phyloP scores from a whole-genome alignment of 2,113 vertebrate genomes.

The Patagioenas fasciata region DNA sequence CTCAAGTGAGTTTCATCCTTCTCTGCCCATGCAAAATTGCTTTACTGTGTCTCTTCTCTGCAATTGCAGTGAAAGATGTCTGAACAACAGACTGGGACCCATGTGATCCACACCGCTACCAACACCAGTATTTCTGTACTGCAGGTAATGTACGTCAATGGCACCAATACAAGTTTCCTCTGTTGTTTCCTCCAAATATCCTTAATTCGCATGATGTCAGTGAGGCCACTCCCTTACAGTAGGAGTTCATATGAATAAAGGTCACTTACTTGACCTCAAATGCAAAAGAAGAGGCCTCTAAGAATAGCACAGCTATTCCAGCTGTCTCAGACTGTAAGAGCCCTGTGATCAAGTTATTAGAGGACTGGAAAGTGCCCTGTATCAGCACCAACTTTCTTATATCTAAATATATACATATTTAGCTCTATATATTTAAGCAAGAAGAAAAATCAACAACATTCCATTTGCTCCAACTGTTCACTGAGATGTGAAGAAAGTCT shows the following conservation, averaged over 20 bases:
- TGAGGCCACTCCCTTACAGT: not conserved
- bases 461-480: not conserved
- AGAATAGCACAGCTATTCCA: not conserved
- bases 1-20: not conserved
- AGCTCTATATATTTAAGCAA: not conserved
- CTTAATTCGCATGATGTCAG: not conserved
- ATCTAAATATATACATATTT: not conserved
- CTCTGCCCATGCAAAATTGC: rapidly evolving
- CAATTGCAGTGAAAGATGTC: not conserved
- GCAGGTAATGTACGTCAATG: not conserved
- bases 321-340: not conserved
- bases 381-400: not conserved
- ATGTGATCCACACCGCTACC: not conserved
- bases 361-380: not conserved
- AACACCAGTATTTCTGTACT: not conserved
- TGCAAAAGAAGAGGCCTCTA: not conserved
- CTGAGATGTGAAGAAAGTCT: not conserved
- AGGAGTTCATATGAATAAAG: not conserved
- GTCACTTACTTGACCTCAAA: not conserved
- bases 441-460: not conserved
- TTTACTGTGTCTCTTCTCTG: not conserved
- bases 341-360: not conserved
- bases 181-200: not conserved
- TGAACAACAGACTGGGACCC: not conserved
- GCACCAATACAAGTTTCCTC: not conserved